Percentiles rank a stretch among this genome's conserved stretches.
These are phyloP conservation scores for Masticophis lateralis DNA, from an alignment of 2,797 vertebrate species.

Conservation along the genomic window DNA sequence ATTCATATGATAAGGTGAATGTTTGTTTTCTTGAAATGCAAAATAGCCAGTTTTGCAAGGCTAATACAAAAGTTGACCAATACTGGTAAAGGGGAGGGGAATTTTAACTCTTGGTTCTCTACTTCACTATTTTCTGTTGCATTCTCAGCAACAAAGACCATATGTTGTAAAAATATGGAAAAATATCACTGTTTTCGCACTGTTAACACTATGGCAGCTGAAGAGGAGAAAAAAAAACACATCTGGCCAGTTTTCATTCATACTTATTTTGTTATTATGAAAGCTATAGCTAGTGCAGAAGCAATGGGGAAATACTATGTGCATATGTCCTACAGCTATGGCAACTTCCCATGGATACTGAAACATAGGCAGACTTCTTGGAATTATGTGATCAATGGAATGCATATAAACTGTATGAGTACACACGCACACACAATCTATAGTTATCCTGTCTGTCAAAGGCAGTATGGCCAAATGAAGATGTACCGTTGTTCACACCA, in stretches of 20 bases:
- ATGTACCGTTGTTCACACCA: background rate
- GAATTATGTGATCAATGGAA: background rate
- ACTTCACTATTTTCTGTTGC: background rate
- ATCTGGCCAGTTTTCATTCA: background rate
- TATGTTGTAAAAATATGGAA: background rate
- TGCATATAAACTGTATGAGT: too few relatives aligned
- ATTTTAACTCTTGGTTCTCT: background rate
- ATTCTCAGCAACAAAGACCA: background rate
- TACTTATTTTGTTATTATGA: background rate
- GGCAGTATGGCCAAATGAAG: background rate
- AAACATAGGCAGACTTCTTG: background rate
- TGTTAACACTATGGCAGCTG: background rate
- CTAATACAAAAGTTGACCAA: background rate
- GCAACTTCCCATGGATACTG: background rate
- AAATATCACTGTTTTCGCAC: background rate
- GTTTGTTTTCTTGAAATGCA: slow-evolving; percentile 24
- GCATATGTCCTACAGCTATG: background rate
- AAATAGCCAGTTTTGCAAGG: slow-evolving; percentile 22
- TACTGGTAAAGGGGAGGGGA: background rate
- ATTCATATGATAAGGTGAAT: slow-evolving; percentile 26
- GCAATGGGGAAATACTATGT: background rate
- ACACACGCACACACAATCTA: background rate
- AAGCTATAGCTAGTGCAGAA: background rate
- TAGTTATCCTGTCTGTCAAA: background rate
- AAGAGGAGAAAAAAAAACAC: background rate